These are phyloP conservation scores for Chiloscyllium plagiosum DNA, from an alignment of 2,113 vertebrate species.

Conservation along the genomic window DNA sequence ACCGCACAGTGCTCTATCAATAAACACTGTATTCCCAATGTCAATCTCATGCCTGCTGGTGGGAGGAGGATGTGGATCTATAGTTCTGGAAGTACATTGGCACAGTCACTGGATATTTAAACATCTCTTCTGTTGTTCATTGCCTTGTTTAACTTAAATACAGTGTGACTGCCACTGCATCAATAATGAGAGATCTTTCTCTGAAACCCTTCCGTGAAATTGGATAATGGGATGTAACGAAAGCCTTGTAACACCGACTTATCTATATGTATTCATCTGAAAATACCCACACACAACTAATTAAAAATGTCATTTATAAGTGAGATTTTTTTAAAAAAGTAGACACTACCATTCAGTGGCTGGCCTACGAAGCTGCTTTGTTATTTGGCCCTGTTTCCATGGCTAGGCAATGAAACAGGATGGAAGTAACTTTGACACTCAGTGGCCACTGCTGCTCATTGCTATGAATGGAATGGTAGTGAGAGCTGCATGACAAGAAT, in stretches of 20 bases:
- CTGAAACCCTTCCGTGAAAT: slow-evolving; percentile 22
- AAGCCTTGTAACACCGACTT: slow-evolving; percentile 21
- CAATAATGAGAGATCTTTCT: slow-evolving; percentile 27
- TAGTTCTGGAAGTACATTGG: slow-evolving; percentile 21
- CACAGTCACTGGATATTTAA: slow-evolving; percentile 30
- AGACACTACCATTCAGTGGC: slow-evolving; percentile 17
- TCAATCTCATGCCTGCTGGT: slow-evolving; percentile 28
- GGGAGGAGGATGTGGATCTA: slow-evolving; percentile 27
- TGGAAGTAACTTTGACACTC: background rate
- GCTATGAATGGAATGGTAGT: background rate
- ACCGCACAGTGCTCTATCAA: slow-evolving; percentile 22
- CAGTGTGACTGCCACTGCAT: slow-evolving; percentile 31
- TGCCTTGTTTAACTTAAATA: slow-evolving; percentile 32
- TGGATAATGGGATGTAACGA: slow-evolving; percentile 35
- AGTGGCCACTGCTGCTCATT: background rate
- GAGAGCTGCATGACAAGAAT: background rate
- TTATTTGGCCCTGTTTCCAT: background rate
- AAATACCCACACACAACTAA: slow-evolving; percentile 12
- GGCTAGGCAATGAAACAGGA: background rate
- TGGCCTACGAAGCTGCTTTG: background rate
- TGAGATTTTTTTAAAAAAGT: background rate
- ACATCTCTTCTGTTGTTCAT: slow-evolving; percentile 36
- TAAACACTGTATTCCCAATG: slow-evolving; percentile 13
- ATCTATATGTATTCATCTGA: slow-evolving; percentile 21
- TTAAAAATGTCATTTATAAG: slow-evolving; percentile 31